Conservation (phyloP, 2,888 invertebrate genomes). For the Heliconius erato region DNA sequence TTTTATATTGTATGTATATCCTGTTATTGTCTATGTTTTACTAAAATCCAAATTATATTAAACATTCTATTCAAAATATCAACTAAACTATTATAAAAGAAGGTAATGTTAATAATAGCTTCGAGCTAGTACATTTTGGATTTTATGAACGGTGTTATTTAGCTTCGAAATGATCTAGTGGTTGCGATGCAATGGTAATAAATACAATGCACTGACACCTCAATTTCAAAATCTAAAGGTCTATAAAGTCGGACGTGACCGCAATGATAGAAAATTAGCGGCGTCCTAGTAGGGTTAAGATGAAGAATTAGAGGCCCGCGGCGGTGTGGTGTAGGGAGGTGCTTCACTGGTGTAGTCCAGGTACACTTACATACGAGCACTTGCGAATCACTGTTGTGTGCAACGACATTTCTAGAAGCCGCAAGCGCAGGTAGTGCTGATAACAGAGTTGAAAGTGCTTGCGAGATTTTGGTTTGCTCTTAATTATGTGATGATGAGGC, state of each 20-base stretch:
- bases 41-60: background rate
- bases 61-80: constrained; percentile 32
- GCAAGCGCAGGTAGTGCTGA: constrained; percentile 22
- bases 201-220: constrained; percentile 82
- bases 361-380: constrained; percentile 9
- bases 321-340: constrained; percentile 60
- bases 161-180: constrained; percentile 55
- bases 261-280: constrained; percentile 85
- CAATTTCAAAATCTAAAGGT: constrained; percentile 80
- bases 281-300: constrained; percentile 82
- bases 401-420: constrained; percentile 8
- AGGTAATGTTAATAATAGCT: constrained; percentile 59
- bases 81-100: constrained; percentile 52
- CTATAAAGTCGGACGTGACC: constrained; percentile 80
- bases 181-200: constrained; percentile 70
- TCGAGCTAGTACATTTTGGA: constrained; percentile 67
- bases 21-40: background rate
- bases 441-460: constrained; percentile 24
- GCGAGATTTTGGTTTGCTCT: constrained; percentile 42
- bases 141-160: constrained; percentile 64
- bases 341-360: constrained; percentile 62
- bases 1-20: too few species aligned
- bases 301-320: constrained; percentile 80
- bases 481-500: constrained; percentile 24
- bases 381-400: constrained; percentile 3